Base-by-base conservation (phyloP, 2,888 invertebrate species). In the Xylocampa areola region DNA sequence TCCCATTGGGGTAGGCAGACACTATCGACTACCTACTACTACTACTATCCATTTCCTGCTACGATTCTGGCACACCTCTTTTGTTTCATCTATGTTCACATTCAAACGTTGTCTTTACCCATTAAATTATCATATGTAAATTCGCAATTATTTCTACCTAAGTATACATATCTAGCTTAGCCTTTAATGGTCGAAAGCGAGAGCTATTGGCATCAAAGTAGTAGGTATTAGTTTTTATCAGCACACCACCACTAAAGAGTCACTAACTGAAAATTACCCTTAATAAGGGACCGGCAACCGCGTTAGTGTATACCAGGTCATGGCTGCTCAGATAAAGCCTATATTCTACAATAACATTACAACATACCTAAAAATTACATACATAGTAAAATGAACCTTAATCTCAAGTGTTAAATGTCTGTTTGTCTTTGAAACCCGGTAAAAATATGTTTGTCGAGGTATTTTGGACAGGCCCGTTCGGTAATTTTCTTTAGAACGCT, bases 401-500 rank as follows among this genome's bases (percentile, higher is more conserved):
- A 36, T 2, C 30, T 14, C 14, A 0, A 1, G 32, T 13, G 5
- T 57, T 67, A 77, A 48, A 60, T 47, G 27, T 48, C 50, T 58
- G 55, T 47, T 52, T 54, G 7, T 39, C 17, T 33, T 60, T 53
- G 49, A 30, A 16, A 29, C 63, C 53, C 50, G 35, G 77, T 44
- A 81, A 79, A 81, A 70, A 71, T 67, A 81, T 68, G 64, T 68
- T 79, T 72, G 82, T 73, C 66, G 78, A 84, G 73, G 83, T 88
- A 87, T 87, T 89, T 87, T 81, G 81, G 81, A 80, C 82, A 81
- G 74, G 72, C 68, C 70, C 81, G 81, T 79, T 81, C 84, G 87
- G 85, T 88, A 89, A 91, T 90, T 90, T 91, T 92, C 90, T 90
- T 92, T 87, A 82, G 80, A 87, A 82, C 89, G 91, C 88, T 92